phyloP scores from a whole-genome alignment of 2,797 vertebrate genomes.

The Eurystomus glaucurus region DNA sequence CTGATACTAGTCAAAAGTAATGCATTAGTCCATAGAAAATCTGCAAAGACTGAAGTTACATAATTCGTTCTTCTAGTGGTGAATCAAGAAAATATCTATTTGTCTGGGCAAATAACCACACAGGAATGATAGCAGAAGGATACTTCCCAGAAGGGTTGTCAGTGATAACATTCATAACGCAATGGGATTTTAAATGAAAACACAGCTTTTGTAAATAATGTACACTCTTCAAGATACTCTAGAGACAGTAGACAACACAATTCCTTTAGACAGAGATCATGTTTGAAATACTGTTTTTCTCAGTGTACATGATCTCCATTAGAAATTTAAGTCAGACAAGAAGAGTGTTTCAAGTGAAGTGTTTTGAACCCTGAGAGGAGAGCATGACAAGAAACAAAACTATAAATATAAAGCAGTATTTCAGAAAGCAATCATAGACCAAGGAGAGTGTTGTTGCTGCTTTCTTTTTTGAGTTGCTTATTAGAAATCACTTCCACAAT shows the following conservation, averaged over 20 bases:
- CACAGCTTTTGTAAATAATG: conserved; percentile 67
- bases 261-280: conserved; percentile 49
- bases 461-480: not conserved
- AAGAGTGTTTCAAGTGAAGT: not conserved
- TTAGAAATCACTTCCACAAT: not conserved
- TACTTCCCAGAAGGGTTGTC: conserved; percentile 61
- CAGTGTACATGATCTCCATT: not conserved
- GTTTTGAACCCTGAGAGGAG: not conserved
- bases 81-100: conserved; percentile 41
- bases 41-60: conserved; percentile 46
- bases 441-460: not conserved
- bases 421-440: not conserved
- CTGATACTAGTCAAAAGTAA: not conserved
- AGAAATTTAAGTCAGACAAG: conserved; percentile 24
- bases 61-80: conserved; percentile 67
- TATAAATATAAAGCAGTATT: not conserved
- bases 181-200: conserved; percentile 76
- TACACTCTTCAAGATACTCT: conserved; percentile 49
- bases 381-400: not conserved
- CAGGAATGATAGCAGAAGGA: conserved; percentile 58
- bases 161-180: conserved; percentile 46
- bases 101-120: conserved; percentile 42
- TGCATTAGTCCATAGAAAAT: not conserved
- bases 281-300: conserved; percentile 25
- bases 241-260: conserved; percentile 40